Conservation (phyloP, 1,140 invertebrate species). For the Pemphigus obesinymphae region DNA sequence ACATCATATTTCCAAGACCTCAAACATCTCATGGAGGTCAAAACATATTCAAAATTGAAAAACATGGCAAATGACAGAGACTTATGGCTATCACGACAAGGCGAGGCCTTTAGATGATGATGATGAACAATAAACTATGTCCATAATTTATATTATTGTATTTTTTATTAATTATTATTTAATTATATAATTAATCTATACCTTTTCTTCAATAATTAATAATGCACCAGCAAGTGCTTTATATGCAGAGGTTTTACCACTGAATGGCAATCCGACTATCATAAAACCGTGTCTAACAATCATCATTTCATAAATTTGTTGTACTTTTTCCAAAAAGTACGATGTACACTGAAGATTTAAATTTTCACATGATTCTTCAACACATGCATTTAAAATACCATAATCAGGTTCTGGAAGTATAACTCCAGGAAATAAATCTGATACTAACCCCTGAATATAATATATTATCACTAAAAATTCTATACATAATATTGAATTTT, state of each 20-base stretch:
- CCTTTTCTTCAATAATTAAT: slow-evolving; percentile 72
- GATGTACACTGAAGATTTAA: slow-evolving; percentile 78
- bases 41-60: no score
- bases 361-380: slow-evolving; percentile 62
- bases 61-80: no score
- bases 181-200: slow-evolving; percentile 50
- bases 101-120: no score
- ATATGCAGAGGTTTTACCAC: slow-evolving; percentile 76
- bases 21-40: no score
- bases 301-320: slow-evolving; percentile 95
- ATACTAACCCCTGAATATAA: slow-evolving; percentile 74
- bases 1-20: no score
- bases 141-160: no score
- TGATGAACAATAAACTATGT: no score
- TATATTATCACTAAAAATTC: no score
- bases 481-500: no score
- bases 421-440: slow-evolving; percentile 84
- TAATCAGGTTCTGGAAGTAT: slow-evolving; percentile 72
- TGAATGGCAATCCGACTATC: slow-evolving; percentile 89
- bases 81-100: no score
- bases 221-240: slow-evolving; percentile 73
- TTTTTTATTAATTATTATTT: no score
- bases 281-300: slow-evolving; percentile 82
- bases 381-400: slow-evolving; percentile 55
- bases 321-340: slow-evolving; percentile 84